Evolutionary conservation across 2,113 vertebrate genomes (phyloP), one percentile per base, ranked within the genome.

Genomic region (Pterophyllum scalare): DNA sequence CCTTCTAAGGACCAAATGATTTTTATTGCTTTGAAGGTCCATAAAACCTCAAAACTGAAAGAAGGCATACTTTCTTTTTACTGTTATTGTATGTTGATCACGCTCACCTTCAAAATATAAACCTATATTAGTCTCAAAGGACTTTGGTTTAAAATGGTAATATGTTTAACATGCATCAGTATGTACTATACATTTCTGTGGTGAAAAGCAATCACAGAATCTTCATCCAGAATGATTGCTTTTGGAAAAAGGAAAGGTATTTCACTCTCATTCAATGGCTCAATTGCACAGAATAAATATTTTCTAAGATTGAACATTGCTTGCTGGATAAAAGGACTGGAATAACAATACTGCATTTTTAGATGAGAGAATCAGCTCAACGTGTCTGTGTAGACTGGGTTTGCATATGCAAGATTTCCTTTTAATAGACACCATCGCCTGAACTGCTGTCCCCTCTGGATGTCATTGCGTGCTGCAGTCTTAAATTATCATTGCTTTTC

Each of bases 341-440:
- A 76, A 84, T 24, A 77, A 87, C 59, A 85, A 60, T 19, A 49
- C 19, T 31, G 26, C 12, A 58, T 78, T 67, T 83, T 79, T 59
- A 38, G 49, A 72, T 75, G 87, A 78, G 77, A 65, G 19, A 26
- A 38, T 79, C 52, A 33, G 57, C 46, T 31, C 3, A 12, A 70
- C 35, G 62, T 15, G 31, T 84, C 46, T 1, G 35, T 40, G 56
- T 56, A 62, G 88, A 75, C n/a, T 33, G 64, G 46, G 10, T 43
- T 26, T 81, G 58, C 61, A 33, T 46, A 40, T 52, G 67, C 15
- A 49, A 82, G 22, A 86, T 81, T 77, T 80, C n/a, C 38, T 81
- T 60, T 70, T 43, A 72, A 33, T 52, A 75, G 49, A 74, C 52
- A 65, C 60, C 10, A 46, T 59, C 17, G 62, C 56, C 82, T 72